These are phyloP conservation scores for Triops longicaudatus DNA, from an alignment of 1,140 invertebrate species.

Conservation along the genomic window DNA sequence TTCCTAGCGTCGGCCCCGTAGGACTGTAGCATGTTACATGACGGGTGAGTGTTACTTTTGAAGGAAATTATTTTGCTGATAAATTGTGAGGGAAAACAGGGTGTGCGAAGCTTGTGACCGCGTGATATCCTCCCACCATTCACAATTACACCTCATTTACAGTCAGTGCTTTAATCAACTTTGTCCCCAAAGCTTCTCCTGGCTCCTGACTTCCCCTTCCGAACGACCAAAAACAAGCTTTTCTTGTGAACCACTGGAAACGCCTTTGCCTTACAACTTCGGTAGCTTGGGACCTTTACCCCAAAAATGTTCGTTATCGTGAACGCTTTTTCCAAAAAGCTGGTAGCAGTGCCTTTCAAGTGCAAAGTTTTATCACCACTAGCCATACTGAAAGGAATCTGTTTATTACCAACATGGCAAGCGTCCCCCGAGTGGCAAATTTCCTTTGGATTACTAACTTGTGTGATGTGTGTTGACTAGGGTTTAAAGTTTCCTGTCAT, in stretches of 20 bases:
- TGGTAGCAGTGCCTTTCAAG: neutral
- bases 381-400: neutral
- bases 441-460: neutral
- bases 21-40: slow-evolving; percentile 46
- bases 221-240: neutral
- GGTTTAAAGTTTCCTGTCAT: neutral
- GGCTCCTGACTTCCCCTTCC: neutral
- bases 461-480: neutral
- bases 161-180: slow-evolving; percentile 15
- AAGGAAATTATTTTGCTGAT: slow-evolving; percentile 49
- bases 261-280: neutral
- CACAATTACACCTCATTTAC: slow-evolving; percentile 8
- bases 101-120: slow-evolving; percentile 27
- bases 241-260: neutral
- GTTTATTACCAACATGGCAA: too few relatives aligned
- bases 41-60: slow-evolving; percentile 46
- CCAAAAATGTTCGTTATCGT: neutral
- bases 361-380: neutral
- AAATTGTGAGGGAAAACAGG: slow-evolving; percentile 43
- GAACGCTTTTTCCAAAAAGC: neutral
- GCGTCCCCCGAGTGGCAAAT: neutral
- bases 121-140: neutral
- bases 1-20: slow-evolving; percentile 40
- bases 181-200: neutral
- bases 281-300: neutral